Conservation (phyloP, 2,888 invertebrate species). For the Eilema caniola region DNA sequence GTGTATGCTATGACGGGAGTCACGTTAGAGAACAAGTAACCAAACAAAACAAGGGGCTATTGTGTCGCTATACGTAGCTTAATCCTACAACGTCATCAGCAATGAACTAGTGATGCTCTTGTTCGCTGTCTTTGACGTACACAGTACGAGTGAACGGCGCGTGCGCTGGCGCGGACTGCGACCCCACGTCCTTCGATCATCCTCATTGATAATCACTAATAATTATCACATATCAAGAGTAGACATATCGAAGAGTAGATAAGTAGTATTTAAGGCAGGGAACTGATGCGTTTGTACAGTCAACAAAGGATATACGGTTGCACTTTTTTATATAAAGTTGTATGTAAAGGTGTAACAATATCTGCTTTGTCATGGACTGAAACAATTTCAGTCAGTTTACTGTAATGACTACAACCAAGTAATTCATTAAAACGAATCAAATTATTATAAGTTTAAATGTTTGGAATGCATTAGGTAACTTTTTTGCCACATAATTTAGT, state of each 20-base stretch:
- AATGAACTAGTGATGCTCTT: constrained; percentile 72
- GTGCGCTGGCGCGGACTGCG: constrained; percentile 18
- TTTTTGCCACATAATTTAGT: neutral
- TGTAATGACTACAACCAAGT: too few relatives aligned
- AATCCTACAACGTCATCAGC: constrained; percentile 71
- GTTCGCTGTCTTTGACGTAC: constrained; percentile 53
- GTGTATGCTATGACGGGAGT: constrained; percentile 71
- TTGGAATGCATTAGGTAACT: neutral
- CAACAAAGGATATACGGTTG: too few relatives aligned
- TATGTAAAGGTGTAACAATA: too few relatives aligned
- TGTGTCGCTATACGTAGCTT: constrained; percentile 72
- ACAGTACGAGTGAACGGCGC: constrained; percentile 29
- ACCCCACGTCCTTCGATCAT: neutral
- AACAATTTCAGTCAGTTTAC: too few relatives aligned
- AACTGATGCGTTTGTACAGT: neutral
- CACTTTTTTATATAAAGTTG: too few relatives aligned
- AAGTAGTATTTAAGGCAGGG: too few relatives aligned
- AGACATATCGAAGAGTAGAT: too few relatives aligned
- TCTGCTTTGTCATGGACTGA: too few relatives aligned
- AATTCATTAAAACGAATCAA: too few relatives aligned
- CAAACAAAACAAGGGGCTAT: constrained; percentile 65
- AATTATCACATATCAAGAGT: neutral
- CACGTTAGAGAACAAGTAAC: constrained; percentile 62
- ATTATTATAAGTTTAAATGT: too few relatives aligned
- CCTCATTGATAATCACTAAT: neutral